Conservation (phyloP, 1,140 invertebrate species). For the Laodelphax striatellus region DNA sequence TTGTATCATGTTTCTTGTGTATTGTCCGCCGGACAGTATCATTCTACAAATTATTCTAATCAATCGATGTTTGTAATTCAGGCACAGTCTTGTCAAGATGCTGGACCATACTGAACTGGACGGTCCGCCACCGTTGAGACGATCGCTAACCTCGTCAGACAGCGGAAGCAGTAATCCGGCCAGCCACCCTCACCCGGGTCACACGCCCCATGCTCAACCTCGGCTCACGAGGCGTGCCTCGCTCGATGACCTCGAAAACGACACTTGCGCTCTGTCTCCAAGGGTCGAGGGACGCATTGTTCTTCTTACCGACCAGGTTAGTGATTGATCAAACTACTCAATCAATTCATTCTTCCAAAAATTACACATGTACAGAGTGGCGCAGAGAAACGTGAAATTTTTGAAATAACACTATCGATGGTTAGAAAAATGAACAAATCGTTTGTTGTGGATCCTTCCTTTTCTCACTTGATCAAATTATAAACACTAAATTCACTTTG, state of each 20-base stretch:
- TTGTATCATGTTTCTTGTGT: too few relatives aligned
- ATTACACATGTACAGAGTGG: not conserved
- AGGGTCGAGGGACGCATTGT: conserved; percentile 63
- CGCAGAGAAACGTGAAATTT: too few relatives aligned
- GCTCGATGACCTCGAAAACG: conserved; percentile 62
- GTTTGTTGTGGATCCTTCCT: too few relatives aligned
- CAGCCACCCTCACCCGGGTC: conserved; percentile 8
- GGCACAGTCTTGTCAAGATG: conserved; percentile 64
- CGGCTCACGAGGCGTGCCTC: conserved; percentile 54
- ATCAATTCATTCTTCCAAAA: not conserved
- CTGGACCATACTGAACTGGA: conserved; percentile 52
- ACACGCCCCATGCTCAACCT: conserved; percentile 20
- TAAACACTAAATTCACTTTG: too few relatives aligned
- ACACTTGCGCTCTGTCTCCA: conserved; percentile 60
- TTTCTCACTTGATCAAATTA: too few relatives aligned
- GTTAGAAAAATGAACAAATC: too few relatives aligned
- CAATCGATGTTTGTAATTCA: conserved; percentile 21
- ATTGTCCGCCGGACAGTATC: too few relatives aligned
- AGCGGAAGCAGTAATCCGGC: conserved; percentile 27
- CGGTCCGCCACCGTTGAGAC: conserved; percentile 49
- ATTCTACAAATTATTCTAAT: not conserved
- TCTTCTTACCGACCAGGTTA: conserved; percentile 40
- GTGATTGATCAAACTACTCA: not conserved
- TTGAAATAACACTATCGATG: not conserved
- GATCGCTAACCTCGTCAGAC: conserved; percentile 25